phyloP scores from a whole-genome alignment of 2,888 invertebrate species.

The Microchrysa polita region DNA sequence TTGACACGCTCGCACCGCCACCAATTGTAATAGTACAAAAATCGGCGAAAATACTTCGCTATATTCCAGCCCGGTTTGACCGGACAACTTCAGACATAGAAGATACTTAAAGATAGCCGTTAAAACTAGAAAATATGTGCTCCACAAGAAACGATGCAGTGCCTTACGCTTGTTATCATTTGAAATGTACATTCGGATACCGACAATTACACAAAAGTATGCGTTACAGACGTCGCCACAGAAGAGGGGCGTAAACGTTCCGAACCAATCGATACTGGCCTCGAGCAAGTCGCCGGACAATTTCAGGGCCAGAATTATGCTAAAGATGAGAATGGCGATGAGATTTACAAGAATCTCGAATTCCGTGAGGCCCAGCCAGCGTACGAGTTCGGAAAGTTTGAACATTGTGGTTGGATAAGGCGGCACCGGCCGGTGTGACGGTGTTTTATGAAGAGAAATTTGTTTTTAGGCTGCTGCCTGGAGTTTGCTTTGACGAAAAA shows the following conservation, averaged over 20 bases:
- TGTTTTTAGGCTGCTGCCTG: slow-evolving; percentile 55
- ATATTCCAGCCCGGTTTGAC: slow-evolving; percentile 82
- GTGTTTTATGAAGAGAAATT: not conserved
- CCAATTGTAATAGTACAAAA: slow-evolving; percentile 87
- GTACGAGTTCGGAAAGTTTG: slow-evolving; percentile 86
- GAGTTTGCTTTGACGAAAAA: slow-evolving; percentile 66
- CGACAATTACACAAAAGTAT: slow-evolving; percentile 95
- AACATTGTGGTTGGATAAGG: slow-evolving; percentile 56
- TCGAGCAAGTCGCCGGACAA: slow-evolving; percentile 70
- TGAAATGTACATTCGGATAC: slow-evolving; percentile 89
- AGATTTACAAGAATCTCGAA: slow-evolving; percentile 96
- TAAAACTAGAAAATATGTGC: slow-evolving; percentile 81
- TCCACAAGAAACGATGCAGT: slow-evolving; percentile 84
- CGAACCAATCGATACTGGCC: slow-evolving; percentile 81
- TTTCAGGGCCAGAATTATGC: slow-evolving; percentile 83
- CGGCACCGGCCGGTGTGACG: too few relatives aligned
- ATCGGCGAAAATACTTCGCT: slow-evolving; percentile 93
- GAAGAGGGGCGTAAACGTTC: slow-evolving; percentile 90
- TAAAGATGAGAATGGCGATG: slow-evolving; percentile 83
- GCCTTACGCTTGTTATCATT: slow-evolving; percentile 78
- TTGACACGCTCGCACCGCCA: slow-evolving; percentile 93
- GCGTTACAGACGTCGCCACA: slow-evolving; percentile 91
- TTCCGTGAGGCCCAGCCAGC: slow-evolving; percentile 93
- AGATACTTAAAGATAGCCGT: slow-evolving; percentile 92
- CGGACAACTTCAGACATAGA: slow-evolving; percentile 83